phyloP scores from a whole-genome alignment of 2,888 invertebrate genomes.

The Cryptosula pallasiana region DNA sequence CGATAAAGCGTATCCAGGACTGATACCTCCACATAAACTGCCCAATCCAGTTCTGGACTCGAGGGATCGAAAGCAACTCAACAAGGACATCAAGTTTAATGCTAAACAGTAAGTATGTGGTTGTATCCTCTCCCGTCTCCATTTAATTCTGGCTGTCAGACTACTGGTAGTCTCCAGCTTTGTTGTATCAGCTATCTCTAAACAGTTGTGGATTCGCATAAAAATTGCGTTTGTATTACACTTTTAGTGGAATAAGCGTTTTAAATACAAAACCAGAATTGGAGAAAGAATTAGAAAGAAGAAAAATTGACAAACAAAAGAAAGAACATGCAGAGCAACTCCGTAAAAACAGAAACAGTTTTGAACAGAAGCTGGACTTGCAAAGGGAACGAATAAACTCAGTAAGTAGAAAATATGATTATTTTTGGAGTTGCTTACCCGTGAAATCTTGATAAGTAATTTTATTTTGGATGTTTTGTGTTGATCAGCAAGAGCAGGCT shows the following conservation, averaged over 20 bases:
- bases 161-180: too few relatives aligned
- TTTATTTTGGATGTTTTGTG: background rate
- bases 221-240: too few relatives aligned
- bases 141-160: too few relatives aligned
- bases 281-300: constrained; percentile 5
- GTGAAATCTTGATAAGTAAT: background rate
- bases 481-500: background rate
- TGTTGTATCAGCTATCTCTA: too few relatives aligned
- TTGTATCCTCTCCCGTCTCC: too few relatives aligned
- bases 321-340: background rate
- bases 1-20: background rate
- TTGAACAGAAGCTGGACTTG: constrained; percentile 3
- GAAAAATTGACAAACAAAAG: constrained; percentile 7
- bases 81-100: constrained; percentile 21
- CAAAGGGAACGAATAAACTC: background rate
- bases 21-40: constrained; percentile 18
- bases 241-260: background rate
- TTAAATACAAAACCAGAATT: constrained; percentile 15
- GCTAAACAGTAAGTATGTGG: constrained; percentile 15
- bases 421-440: background rate
- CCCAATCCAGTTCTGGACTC: constrained; percentile 12
- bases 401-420: background rate
- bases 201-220: too few relatives aligned
- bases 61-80: background rate
- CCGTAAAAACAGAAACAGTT: background rate